These are phyloP conservation scores for Hydropotes inermis DNA, from an alignment of 2,113 vertebrate genomes.

Conservation along the genomic window DNA sequence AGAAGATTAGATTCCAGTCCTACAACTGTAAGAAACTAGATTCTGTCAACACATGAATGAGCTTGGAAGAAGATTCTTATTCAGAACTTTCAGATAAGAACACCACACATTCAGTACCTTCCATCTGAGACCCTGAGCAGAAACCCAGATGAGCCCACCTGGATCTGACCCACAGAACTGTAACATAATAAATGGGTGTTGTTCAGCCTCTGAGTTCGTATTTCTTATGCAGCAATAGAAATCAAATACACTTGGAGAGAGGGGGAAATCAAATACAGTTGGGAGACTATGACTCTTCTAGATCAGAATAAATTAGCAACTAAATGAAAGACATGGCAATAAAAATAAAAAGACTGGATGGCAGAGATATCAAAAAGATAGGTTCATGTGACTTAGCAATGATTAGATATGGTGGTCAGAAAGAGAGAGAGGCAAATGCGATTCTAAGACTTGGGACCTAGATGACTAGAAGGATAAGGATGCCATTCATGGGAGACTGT, in stretches of 20 bases:
- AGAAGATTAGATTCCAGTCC: neutral
- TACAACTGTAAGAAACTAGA: neutral
- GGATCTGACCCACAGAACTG: neutral
- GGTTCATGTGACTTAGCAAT: neutral
- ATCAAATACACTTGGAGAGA: neutral
- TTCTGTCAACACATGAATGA: neutral
- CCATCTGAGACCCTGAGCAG: neutral
- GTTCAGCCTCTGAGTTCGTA: neutral
- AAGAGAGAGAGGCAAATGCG: neutral
- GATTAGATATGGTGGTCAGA: neutral
- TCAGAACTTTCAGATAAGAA: neutral
- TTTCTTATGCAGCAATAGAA: neutral
- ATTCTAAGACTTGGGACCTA: neutral
- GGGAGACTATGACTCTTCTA: neutral
- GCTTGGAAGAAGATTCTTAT: neutral
- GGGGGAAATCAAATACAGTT: neutral
- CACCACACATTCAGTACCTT: neutral
- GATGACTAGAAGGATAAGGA: neutral
- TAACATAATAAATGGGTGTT: neutral
- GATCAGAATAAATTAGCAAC: neutral
- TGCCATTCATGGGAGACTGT: neutral
- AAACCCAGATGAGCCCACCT: neutral
- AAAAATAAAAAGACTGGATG: neutral
- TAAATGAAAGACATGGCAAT: neutral
- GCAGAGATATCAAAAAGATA: neutral